These are phyloP conservation scores for Timandra comae DNA, from an alignment of 2,888 invertebrate species.

Conservation along the genomic window DNA sequence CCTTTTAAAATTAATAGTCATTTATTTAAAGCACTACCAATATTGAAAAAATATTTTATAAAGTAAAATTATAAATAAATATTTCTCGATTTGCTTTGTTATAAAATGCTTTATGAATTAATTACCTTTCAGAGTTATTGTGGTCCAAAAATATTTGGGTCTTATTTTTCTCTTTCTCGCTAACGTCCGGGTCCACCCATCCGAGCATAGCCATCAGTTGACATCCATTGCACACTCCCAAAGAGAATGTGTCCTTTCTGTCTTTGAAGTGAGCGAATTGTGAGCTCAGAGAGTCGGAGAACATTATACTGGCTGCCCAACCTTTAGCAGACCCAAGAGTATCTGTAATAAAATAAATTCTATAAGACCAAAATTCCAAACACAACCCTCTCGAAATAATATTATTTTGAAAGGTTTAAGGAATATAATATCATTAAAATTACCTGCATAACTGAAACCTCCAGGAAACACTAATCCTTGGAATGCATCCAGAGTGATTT, in stretches of 20 bases:
- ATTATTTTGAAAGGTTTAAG: too few species aligned
- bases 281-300: slow-evolving; percentile 83
- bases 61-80: too few species aligned
- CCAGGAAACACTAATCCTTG: slow-evolving; percentile 96
- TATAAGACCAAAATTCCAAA: too few species aligned
- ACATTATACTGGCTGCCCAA: slow-evolving; percentile 95
- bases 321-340: slow-evolving; percentile 98
- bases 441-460: slow-evolving; percentile 99
- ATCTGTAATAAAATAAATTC: too few species aligned
- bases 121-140: slow-evolving; percentile 91
- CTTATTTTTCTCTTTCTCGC: slow-evolving; percentile 30
- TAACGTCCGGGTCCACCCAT: slow-evolving; percentile 83
- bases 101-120: too few species aligned
- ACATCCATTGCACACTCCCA: slow-evolving; percentile 99
- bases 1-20: too few species aligned
- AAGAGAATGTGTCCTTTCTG: slow-evolving; percentile 90
- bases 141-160: slow-evolving; percentile 85
- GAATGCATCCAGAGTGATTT: slow-evolving; percentile 86
- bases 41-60: background rate
- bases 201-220: slow-evolving; percentile 96
- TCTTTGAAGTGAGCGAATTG: slow-evolving; percentile 87
- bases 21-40: background rate
- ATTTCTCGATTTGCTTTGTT: too few species aligned
- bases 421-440: too few species aligned
- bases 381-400: too few species aligned